These are phyloP conservation scores for Cataglyphis albicans DNA, from an alignment of 2,888 invertebrate species.

Conservation along the genomic window DNA sequence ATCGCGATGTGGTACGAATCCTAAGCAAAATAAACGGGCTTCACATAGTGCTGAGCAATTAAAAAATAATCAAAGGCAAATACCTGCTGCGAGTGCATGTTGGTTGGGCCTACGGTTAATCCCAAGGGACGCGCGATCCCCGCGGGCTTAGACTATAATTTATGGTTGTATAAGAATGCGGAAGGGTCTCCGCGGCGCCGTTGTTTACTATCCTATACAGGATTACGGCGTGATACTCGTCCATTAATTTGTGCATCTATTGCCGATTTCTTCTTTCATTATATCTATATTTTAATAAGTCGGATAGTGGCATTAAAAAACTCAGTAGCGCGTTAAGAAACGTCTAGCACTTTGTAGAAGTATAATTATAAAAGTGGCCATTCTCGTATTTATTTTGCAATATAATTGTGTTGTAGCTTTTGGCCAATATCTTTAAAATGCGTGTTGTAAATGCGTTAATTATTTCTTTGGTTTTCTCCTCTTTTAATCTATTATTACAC, in stretches of 20 bases:
- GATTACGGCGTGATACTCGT: conserved; percentile 78
- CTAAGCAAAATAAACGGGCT: conserved; percentile 32
- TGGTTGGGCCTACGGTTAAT: conserved; percentile 72
- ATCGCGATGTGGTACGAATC: conserved; percentile 27
- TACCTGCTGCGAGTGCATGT: conserved; percentile 60
- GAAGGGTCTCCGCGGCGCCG: conserved; percentile 78
- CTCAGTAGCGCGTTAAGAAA: background rate
- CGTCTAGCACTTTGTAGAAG: background rate
- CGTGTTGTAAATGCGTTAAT: background rate
- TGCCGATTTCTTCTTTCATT: conserved; percentile 54
- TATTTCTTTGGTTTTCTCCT: background rate
- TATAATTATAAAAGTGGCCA: background rate
- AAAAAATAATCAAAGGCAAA: conserved; percentile 70
- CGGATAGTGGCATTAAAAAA: background rate
- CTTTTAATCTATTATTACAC: conserved; percentile 12
- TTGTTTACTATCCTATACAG: conserved; percentile 82
- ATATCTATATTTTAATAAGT: conserved; percentile 5
- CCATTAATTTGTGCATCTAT: conserved; percentile 79
- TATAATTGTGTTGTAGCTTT: background rate
- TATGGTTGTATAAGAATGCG: conserved; percentile 85
- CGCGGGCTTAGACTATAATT: conserved; percentile 82
- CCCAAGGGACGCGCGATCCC: conserved; percentile 75
- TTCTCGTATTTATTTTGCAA: background rate
- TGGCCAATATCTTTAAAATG: background rate
- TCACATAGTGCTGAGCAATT: conserved; percentile 37